phyloP scores from a whole-genome alignment of 2,888 invertebrate species.

The Meganola albula region DNA sequence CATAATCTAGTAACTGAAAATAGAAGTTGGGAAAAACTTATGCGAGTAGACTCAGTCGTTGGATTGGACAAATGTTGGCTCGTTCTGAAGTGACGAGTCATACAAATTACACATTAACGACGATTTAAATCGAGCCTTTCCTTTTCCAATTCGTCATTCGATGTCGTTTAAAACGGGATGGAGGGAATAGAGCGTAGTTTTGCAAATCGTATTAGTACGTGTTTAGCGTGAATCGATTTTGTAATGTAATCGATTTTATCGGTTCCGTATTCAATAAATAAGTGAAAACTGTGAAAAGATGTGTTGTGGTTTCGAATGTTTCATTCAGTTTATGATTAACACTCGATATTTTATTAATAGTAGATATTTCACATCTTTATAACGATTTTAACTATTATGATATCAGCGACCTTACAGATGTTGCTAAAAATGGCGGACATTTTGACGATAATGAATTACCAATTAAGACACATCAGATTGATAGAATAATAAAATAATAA shows the following conservation, averaged over 20 bases:
- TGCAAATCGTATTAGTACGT: slow-evolving; percentile 59
- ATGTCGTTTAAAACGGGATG: slow-evolving; percentile 62
- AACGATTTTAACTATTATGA: too few species aligned
- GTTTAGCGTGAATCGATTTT: slow-evolving; percentile 34
- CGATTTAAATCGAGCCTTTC: slow-evolving; percentile 59
- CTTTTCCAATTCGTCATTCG: slow-evolving; percentile 70
- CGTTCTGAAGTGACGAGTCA: slow-evolving; percentile 51
- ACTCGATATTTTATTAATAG: too few species aligned
- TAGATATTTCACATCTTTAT: too few species aligned
- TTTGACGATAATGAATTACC: too few species aligned
- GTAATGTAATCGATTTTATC: slow-evolving; percentile 23
- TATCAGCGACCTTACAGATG: too few species aligned
- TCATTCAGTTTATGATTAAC: too few species aligned
- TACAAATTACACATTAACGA: slow-evolving; percentile 61
- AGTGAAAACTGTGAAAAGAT: slow-evolving; percentile 24
- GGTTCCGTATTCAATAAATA: slow-evolving; percentile 22
- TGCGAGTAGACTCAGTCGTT: slow-evolving; percentile 51
- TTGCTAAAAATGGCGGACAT: too few species aligned
- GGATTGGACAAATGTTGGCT: slow-evolving; percentile 50
- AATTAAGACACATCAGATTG: too few species aligned
- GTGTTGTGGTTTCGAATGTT: too few species aligned
- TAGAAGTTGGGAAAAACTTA: slow-evolving; percentile 34
- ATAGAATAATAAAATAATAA: too few species aligned
- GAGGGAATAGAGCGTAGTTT: slow-evolving; percentile 50
- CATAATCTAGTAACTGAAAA: slow-evolving; percentile 9